Evolutionary conservation across 2,888 invertebrate species (phyloP).

Genomic region (Heteromyza rotundicornis): DNA sequence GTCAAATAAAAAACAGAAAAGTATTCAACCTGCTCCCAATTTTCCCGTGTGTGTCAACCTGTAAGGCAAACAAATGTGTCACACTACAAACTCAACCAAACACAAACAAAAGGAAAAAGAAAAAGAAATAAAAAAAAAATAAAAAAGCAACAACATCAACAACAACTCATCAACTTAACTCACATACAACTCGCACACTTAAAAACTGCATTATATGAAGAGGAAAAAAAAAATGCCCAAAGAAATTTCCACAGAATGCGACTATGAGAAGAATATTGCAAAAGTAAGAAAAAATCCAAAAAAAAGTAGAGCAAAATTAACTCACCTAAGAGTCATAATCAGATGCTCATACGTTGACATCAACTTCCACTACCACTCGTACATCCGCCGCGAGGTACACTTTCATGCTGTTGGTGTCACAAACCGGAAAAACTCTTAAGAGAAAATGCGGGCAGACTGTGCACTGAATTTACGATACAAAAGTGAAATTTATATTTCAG

Average conservation of each 20-base stretch:
- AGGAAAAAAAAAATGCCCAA: not conserved
- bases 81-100: not conserved
- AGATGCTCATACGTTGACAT: not conserved
- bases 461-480: not conserved
- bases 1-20: not conserved
- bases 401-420: not conserved
- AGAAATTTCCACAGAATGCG: not conserved
- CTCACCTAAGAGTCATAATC: conserved; percentile 25
- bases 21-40: not conserved
- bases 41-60: not conserved
- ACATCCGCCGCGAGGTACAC: not conserved
- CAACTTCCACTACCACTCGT: not conserved
- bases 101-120: not conserved
- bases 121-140: not conserved
- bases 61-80: not conserved
- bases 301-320: conserved; percentile 30
- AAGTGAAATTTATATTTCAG: no score
- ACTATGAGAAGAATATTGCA: not conserved
- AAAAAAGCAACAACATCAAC: not conserved
- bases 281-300: not conserved
- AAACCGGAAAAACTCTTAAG: not conserved
- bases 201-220: not conserved
- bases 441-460: not conserved
- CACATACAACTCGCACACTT: not conserved
- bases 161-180: conserved; percentile 2